A percentile compares a stretch with the other conserved stretches of the same genome.
These are phyloP conservation scores for Helicoverpa armigera DNA, from an alignment of 1,140 invertebrate genomes.

Conservation along the genomic window DNA sequence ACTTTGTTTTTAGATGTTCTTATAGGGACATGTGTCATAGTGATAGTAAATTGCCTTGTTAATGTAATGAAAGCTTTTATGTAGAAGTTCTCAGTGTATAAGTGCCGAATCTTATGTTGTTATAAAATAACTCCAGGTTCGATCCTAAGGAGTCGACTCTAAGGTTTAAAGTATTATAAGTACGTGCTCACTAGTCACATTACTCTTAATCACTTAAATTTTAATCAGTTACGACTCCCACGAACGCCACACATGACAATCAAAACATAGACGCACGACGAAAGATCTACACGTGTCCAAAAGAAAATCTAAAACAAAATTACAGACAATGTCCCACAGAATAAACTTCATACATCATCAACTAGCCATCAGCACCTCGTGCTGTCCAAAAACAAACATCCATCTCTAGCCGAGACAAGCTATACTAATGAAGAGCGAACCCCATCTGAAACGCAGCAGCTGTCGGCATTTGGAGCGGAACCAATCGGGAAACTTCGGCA, in stretches of 20 bases:
- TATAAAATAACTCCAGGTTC: neutral
- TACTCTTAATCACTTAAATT: neutral
- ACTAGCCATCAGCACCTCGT: slow-evolving; percentile 77
- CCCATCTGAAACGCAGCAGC: slow-evolving; percentile 83
- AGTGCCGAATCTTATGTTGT: neutral
- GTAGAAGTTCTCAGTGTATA: too few relatives aligned
- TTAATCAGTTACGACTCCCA: neutral
- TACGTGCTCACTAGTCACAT: too few relatives aligned
- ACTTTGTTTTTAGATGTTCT: neutral
- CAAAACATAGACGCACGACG: neutral
- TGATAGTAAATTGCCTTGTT: too few relatives aligned
- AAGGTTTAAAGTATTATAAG: too few relatives aligned
- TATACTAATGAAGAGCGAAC: slow-evolving; percentile 83
- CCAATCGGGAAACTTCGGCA: slow-evolving; percentile 71
- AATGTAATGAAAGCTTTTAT: too few relatives aligned
- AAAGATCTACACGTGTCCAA: slow-evolving; percentile 26
- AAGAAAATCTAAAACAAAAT: slow-evolving; percentile 22
- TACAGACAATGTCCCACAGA: slow-evolving; percentile 37
- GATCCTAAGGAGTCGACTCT: too few relatives aligned
- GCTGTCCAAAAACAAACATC: slow-evolving; percentile 85
- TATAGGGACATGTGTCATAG: neutral
- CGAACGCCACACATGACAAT: neutral
- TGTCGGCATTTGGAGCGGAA: slow-evolving; percentile 82
- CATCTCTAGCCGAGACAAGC: slow-evolving; percentile 82
- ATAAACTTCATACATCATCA: slow-evolving; percentile 75